phyloP scores from a whole-genome alignment of 1,140 invertebrate genomes.

The Diorhabda elongata region DNA sequence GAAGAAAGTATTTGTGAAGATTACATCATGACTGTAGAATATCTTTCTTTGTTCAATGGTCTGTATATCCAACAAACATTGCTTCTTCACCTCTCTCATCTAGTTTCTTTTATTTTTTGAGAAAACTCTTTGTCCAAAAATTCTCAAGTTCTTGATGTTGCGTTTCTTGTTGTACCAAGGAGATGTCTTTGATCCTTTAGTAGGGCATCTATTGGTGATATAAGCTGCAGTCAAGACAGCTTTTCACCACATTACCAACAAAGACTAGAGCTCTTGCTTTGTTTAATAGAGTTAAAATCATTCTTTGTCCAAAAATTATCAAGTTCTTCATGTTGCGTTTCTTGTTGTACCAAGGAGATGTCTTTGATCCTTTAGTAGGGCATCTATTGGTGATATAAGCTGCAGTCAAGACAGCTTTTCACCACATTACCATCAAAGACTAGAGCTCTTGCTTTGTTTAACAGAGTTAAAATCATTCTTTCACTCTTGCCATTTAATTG shows the following conservation, averaged over 20 bases:
- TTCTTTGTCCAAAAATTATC: not conserved
- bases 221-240: conserved; percentile 41
- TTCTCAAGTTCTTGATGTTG: not conserved
- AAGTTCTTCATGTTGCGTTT: not conserved
- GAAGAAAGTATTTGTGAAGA: no score
- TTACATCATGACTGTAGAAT: no score
- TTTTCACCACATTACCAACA: conserved; percentile 39
- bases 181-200: not conserved
- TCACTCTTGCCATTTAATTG: no score
- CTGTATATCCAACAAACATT: no score
- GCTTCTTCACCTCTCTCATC: no score
- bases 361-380: not conserved
- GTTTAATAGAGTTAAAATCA: conserved; percentile 20
- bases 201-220: conserved; percentile 43
- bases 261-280: conserved; percentile 41
- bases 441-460: conserved; percentile 41
- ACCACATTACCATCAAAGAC: conserved; percentile 41
- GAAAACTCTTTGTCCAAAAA: not conserved
- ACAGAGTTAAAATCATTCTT: not conserved
- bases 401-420: conserved; percentile 41
- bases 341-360: not conserved
- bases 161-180: not conserved
- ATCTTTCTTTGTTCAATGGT: no score
- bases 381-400: conserved; percentile 45
- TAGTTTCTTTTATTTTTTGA: no score